Conservation (phyloP, 2,797 vertebrate genomes). For the Lacerta agilis region DNA sequence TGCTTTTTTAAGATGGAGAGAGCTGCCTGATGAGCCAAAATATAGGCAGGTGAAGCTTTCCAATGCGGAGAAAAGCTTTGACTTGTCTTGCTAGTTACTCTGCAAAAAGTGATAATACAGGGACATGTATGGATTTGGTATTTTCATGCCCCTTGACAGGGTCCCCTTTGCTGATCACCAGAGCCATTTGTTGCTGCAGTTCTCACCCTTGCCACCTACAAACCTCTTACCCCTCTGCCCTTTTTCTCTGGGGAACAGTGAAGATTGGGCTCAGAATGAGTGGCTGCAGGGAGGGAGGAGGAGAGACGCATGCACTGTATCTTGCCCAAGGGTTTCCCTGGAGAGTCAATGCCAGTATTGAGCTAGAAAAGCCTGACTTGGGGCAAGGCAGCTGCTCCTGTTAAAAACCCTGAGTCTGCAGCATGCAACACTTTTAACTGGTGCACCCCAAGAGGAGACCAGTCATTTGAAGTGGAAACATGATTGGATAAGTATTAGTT, state of each 20-base stretch:
- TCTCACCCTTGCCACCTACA: not conserved
- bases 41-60: not conserved
- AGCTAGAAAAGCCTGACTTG: no score
- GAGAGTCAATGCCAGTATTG: not conserved
- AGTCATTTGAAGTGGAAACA: no score
- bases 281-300: not conserved
- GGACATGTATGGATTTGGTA: not conserved
- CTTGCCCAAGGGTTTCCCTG: not conserved
- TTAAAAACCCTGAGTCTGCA: no score
- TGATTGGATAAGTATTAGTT: no score
- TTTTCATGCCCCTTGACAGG: not conserved
- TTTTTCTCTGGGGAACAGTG: not conserved
- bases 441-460: no score
- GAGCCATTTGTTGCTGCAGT: not conserved
- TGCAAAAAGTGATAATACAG: not conserved
- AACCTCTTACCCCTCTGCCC: not conserved
- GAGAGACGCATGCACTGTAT: not conserved
- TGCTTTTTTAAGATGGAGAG: not conserved
- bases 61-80: not conserved
- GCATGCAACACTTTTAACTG: no score
- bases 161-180: not conserved
- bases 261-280: not conserved
- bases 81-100: not conserved
- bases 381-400: no score
- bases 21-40: not conserved